These are phyloP conservation scores for Gibbula magus DNA, from an alignment of 2,888 invertebrate genomes.

Conservation along the genomic window DNA sequence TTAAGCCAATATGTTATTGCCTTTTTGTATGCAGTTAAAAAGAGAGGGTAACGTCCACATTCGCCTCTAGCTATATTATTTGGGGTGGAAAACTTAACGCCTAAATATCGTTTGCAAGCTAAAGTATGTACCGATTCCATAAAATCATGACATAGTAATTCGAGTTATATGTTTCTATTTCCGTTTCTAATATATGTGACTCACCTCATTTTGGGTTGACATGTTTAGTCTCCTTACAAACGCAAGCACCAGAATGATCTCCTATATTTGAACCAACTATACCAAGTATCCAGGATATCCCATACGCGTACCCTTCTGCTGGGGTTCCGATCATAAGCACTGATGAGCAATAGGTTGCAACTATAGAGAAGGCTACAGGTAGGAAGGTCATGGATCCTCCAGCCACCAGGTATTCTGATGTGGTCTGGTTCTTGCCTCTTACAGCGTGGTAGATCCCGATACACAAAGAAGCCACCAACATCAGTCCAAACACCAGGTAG, in stretches of 20 bases:
- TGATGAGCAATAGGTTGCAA: constrained; percentile 66
- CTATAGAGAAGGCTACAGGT: constrained; percentile 49
- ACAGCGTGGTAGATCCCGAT: constrained; percentile 65
- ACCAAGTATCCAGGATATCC: constrained; percentile 29
- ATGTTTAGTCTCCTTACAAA: not conserved
- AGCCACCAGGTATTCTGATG: constrained; percentile 63
- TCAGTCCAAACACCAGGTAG: constrained; percentile 59
- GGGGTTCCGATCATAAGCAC: constrained; percentile 60
- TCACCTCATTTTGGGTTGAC: not conserved
- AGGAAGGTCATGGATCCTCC: constrained; percentile 51
- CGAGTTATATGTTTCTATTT: no score
- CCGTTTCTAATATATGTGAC: not conserved
- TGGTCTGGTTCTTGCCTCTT: constrained; percentile 49
- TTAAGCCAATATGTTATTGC: no score
- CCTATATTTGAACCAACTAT: not conserved
- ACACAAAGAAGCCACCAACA: constrained; percentile 55
- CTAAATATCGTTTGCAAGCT: no score
- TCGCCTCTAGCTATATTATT: no score
- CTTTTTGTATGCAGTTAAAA: no score
- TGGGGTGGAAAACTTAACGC: no score
- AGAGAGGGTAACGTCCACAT: no score
- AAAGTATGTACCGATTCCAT: no score
- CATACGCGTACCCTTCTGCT: constrained; percentile 58
- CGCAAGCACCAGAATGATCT: not conserved
- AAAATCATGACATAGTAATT: no score